These are phyloP conservation scores for Pyrrhia umbra DNA, from an alignment of 2,888 invertebrate species.

Conservation along the genomic window DNA sequence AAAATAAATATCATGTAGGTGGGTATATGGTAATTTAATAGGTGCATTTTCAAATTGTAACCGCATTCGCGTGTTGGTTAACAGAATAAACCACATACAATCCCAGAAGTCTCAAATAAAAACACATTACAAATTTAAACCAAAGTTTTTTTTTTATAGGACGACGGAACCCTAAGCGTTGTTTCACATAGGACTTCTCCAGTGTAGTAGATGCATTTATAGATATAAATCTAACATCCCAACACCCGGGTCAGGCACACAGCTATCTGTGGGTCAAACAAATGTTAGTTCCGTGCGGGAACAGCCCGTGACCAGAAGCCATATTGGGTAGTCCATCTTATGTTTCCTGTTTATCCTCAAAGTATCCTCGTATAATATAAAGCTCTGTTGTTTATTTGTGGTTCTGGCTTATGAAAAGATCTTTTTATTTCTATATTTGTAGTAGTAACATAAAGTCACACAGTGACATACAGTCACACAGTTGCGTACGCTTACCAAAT, in stretches of 20 bases:
- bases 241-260: conserved; percentile 6
- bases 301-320: conserved; percentile 25
- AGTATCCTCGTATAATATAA: neutral
- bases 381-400: neutral
- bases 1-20: no score
- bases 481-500: no score
- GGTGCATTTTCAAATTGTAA: no score
- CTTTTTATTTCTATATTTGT: neutral
- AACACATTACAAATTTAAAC: no score
- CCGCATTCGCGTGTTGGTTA: no score
- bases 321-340: conserved; percentile 10
- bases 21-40: no score
- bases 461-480: no score
- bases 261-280: conserved; percentile 15
- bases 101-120: neutral
- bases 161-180: neutral
- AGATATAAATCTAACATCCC: conserved; percentile 26
- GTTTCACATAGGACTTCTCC: neutral
- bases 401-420: neutral
- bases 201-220: neutral
- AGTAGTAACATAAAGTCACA: no score
- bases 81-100: neutral
- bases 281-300: conserved; percentile 21
- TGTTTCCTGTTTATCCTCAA: conserved; percentile 7
- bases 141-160: neutral